Evolutionary conservation across 2,113 vertebrate species (phyloP).

Genomic region (Limnothrissa miodon): DNA sequence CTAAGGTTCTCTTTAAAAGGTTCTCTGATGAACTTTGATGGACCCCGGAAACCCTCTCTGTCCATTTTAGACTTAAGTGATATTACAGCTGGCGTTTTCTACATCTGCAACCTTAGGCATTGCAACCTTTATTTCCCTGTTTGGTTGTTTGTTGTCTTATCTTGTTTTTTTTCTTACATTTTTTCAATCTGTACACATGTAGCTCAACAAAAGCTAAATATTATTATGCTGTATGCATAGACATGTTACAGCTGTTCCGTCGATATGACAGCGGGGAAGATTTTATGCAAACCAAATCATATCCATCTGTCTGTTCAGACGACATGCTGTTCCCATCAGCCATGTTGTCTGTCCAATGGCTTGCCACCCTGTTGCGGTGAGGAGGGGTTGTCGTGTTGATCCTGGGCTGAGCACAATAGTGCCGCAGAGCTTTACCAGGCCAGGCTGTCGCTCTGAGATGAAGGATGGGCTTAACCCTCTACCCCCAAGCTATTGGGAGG

Average conservation of each 20-base stretch:
- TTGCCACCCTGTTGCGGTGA: neutral
- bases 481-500: conserved; percentile 19
- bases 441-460: conserved; percentile 10
- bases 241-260: neutral
- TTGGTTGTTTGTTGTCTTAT: too few species aligned
- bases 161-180: too few species aligned
- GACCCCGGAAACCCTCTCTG: too few species aligned
- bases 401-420: neutral
- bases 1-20: too few species aligned
- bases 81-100: too few species aligned
- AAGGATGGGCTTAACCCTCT: conserved; percentile 22
- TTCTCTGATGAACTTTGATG: too few species aligned
- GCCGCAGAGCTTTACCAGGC: neutral
- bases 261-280: neutral
- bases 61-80: too few species aligned
- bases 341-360: neutral
- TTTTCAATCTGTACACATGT: too few species aligned
- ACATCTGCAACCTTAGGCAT: too few species aligned
- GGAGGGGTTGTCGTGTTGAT: neutral
- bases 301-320: neutral
- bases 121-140: too few species aligned
- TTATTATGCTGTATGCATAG: neutral
- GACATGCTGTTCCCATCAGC: neutral
- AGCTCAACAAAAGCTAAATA: too few species aligned
- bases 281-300: neutral